phyloP scores from a whole-genome alignment of 2,888 invertebrate species.

The Orgyia antiqua region DNA sequence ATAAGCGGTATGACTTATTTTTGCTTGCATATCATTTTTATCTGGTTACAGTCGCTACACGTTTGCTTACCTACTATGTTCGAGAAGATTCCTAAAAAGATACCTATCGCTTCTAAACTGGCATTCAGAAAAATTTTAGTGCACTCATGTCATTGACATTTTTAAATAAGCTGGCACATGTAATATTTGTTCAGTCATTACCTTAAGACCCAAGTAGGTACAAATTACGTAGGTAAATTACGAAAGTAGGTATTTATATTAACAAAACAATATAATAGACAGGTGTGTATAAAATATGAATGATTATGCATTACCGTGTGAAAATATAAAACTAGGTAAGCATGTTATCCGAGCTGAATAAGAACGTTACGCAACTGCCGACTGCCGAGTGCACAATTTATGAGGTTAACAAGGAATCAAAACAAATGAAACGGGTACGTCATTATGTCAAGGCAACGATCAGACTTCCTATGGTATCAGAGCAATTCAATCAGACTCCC shows the following conservation, averaged over 20 bases:
- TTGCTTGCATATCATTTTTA: neutral
- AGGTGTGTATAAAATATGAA: constrained; percentile 8
- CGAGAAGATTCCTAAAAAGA: constrained; percentile 10
- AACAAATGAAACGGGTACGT: constrained; percentile 37
- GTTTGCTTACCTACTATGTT: constrained; percentile 8
- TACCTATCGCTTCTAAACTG: too few species aligned
- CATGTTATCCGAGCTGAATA: constrained; percentile 17
- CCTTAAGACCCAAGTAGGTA: too few species aligned
- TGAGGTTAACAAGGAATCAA: constrained; percentile 38
- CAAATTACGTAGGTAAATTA: neutral
- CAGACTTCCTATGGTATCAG: constrained; percentile 60
- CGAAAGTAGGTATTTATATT: too few species aligned
- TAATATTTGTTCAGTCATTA: too few species aligned
- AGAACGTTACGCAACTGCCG: constrained; percentile 11
- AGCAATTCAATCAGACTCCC: constrained; percentile 58
- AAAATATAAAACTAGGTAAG: constrained; percentile 14
- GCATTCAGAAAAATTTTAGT: too few species aligned
- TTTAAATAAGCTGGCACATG: too few species aligned
- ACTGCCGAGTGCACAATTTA: constrained; percentile 11
- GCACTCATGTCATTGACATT: too few species aligned
- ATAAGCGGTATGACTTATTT: constrained; percentile 4
- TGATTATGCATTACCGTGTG: constrained; percentile 14
- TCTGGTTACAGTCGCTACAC: neutral
- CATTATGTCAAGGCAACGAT: constrained; percentile 54
- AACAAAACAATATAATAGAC: constrained; percentile 1